A percentile compares a stretch with the other conserved stretches of the same genome.
Conservation (phyloP, 1,140 invertebrate genomes). For the Aphelinus certus region DNA sequence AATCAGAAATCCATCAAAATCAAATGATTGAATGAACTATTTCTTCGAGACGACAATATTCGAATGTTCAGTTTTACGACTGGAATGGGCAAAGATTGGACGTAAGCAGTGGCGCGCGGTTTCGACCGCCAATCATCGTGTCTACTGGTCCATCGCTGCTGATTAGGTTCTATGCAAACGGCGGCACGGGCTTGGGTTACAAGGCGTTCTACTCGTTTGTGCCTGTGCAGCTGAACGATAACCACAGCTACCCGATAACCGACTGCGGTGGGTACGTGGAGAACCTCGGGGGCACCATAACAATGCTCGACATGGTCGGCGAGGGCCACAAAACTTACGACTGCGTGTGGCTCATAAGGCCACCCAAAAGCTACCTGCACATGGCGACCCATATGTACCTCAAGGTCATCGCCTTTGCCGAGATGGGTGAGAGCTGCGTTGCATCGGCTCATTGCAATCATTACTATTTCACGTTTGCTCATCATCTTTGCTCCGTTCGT, state of each 20-base stretch:
- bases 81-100: slow-evolving; percentile 75
- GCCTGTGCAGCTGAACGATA: slow-evolving; percentile 64
- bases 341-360: slow-evolving; percentile 79
- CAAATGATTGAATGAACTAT: too few species aligned
- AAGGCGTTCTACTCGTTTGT: slow-evolving; percentile 76
- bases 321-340: slow-evolving; percentile 73
- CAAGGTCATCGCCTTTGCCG: slow-evolving; percentile 72
- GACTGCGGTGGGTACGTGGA: slow-evolving; percentile 80
- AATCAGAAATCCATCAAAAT: too few species aligned
- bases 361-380: slow-evolving; percentile 72
- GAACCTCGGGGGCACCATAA: slow-evolving; percentile 78
- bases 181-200: slow-evolving; percentile 75
- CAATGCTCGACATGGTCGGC: slow-evolving; percentile 81
- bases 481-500: background rate
- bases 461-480: too few species aligned
- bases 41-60: too few species aligned
- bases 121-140: slow-evolving; percentile 75
- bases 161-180: slow-evolving; percentile 78
- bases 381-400: slow-evolving; percentile 78
- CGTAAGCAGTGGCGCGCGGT: slow-evolving; percentile 73
- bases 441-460: background rate
- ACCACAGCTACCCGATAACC: slow-evolving; percentile 69
- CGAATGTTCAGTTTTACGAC: slow-evolving; percentile 71
- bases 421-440: slow-evolving; percentile 68
- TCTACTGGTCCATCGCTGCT: slow-evolving; percentile 73